phyloP scores from a whole-genome alignment of 2,113 vertebrate species.

The Mellivora capensis region DNA sequence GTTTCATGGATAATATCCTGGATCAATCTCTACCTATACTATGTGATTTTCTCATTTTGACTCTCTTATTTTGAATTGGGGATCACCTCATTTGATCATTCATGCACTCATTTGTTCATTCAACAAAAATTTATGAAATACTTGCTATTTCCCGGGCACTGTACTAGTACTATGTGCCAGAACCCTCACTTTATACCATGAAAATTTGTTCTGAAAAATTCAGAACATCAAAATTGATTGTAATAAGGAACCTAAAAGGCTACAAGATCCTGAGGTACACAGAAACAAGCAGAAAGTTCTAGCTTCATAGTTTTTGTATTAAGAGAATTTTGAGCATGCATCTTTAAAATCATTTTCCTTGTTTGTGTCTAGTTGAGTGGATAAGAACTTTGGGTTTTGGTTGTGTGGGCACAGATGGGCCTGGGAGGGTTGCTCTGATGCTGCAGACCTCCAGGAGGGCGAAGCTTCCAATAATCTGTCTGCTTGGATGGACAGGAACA shows the following conservation, averaged over 20 bases:
- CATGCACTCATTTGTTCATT: neutral
- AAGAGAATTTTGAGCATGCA: neutral
- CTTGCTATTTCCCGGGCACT: neutral
- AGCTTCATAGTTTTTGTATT: neutral
- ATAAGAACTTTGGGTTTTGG: neutral
- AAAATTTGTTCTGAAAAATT: neutral
- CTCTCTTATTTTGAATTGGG: neutral
- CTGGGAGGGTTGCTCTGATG: neutral
- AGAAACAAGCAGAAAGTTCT: neutral
- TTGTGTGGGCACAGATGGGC: neutral
- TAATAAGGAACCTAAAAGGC: neutral
- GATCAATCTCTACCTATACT: neutral
- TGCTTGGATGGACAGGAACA: neutral
- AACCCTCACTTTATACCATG: neutral
- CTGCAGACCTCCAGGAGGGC: neutral
- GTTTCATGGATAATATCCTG: neutral
- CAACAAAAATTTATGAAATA: neutral
- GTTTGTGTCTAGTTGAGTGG: neutral
- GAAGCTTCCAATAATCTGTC: neutral
- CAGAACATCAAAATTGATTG: neutral
- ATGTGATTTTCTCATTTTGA: neutral
- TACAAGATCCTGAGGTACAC: neutral
- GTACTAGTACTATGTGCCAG: accelerated
- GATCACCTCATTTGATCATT: neutral
- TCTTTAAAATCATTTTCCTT: neutral